Evolutionary conservation across 1,140 invertebrate genomes (phyloP).

Genomic region (Formica selysi): DNA sequence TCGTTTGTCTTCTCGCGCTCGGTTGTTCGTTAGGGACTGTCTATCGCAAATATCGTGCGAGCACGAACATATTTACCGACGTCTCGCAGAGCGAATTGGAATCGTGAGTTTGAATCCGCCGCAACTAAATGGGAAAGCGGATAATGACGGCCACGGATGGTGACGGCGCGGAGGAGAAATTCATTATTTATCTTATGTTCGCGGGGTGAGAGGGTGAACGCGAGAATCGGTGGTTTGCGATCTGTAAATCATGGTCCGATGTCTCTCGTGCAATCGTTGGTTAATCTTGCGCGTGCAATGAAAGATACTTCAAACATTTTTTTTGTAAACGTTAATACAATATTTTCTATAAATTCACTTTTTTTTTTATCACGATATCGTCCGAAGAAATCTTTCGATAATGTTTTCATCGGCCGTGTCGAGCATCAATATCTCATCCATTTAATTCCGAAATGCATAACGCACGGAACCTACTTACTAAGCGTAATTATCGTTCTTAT

Average conservation of each 20-base stretch:
- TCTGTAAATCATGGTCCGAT: background rate
- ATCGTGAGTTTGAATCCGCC: conserved; percentile 70
- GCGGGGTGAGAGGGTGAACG: background rate
- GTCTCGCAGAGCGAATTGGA: conserved; percentile 71
- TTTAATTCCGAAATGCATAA: background rate
- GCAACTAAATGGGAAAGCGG: conserved; percentile 69
- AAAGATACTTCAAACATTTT: background rate
- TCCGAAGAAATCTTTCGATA: background rate
- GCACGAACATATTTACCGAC: conserved; percentile 74
- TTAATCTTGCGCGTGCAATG: background rate
- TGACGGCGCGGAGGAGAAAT: conserved; percentile 54
- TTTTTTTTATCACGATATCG: background rate
- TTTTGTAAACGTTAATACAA: background rate
- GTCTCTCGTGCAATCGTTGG: background rate
- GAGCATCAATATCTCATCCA: background rate
- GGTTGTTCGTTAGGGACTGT: conserved; percentile 75
- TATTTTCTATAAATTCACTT: background rate
- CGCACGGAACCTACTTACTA: background rate
- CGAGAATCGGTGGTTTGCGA: background rate
- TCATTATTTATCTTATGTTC: conserved; percentile 66
- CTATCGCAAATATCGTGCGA: conserved; percentile 76
- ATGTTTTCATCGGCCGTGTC: background rate
- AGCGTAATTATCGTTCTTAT: conserved; percentile 16
- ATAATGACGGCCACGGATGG: conserved; percentile 66
- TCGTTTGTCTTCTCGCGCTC: conserved; percentile 75